Evolutionary conservation across 92 coral and sea anemone genomes (phyloP).

Genomic region (Umimayanthus chanpuru): DNA sequence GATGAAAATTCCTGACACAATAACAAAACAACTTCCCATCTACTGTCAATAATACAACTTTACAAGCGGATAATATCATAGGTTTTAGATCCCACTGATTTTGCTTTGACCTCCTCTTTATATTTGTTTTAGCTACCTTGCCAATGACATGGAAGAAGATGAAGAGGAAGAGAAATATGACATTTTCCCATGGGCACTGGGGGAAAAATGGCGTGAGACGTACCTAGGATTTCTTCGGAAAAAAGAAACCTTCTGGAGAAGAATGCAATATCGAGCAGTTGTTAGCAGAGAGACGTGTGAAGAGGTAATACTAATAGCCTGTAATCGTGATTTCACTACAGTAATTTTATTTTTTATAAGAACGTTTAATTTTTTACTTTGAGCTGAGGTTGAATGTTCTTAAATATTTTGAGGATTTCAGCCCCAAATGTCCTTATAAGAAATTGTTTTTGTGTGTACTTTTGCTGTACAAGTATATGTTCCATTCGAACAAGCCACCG

Average conservation of each 20-base stretch:
- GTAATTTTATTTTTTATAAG: not conserved
- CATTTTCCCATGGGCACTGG: conserved; percentile 98
- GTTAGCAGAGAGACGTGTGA: conserved; percentile 97
- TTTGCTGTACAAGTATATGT: no score
- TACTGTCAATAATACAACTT: no score
- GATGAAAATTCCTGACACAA: no score
- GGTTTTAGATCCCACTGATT: not conserved
- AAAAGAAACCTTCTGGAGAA: conserved; percentile 88
- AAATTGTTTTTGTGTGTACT: no score
- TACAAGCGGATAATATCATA: not conserved
- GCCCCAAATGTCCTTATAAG: no score
- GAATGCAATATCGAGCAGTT: conserved; percentile 91
- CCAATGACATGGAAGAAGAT: conserved; percentile 99
- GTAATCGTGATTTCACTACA: no score
- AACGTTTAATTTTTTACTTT: no score
- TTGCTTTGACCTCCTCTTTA: not conserved
- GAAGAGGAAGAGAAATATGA: conserved; percentile 99
- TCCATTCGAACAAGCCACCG: no score
- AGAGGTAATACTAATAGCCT: conserved; percentile 60
- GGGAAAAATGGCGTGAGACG: conserved; percentile 92
- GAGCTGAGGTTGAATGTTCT: no score
- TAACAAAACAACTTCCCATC: not conserved
- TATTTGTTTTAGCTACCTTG: conserved; percentile 73
- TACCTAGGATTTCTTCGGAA: conserved; percentile 84
- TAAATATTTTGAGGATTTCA: no score